Conservation (phyloP, 2,797 vertebrate species). For the Chlorospingus flavigularis region DNA sequence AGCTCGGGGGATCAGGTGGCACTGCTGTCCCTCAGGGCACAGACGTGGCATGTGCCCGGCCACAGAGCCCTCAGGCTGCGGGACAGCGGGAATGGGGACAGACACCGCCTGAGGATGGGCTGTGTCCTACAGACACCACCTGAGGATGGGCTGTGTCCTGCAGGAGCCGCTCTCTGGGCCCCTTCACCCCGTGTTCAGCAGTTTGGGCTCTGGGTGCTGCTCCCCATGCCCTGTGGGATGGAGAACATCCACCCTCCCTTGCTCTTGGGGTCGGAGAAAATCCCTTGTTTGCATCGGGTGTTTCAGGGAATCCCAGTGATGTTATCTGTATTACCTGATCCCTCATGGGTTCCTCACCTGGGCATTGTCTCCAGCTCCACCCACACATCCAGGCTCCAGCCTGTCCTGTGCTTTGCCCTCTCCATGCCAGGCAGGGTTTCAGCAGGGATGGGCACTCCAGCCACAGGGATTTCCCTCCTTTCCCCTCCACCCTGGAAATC, state of each 20-base stretch:
- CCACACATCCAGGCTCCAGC: fast-evolving
- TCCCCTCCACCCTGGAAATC: no score
- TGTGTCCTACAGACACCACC: no score
- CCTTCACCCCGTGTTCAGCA: fast-evolving
- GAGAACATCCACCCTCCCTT: neutral
- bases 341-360: neutral
- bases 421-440: neutral
- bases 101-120: fast-evolving
- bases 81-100: neutral
- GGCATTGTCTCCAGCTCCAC: neutral
- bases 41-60: neutral
- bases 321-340: fast-evolving
- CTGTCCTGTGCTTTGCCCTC: fast-evolving
- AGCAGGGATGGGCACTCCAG: neutral
- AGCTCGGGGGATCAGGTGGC: neutral
- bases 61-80: fast-evolving
- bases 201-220: fast-evolving
- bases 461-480: fast-evolving
- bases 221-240: neutral
- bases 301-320: neutral
- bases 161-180: fast-evolving
- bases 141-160: neutral
- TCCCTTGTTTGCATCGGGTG: fast-evolving
- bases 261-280: neutral
- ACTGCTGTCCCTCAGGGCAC: neutral